Evolutionary conservation across 1,140 invertebrate species (phyloP).

Genomic region (Heliconius himera): DNA sequence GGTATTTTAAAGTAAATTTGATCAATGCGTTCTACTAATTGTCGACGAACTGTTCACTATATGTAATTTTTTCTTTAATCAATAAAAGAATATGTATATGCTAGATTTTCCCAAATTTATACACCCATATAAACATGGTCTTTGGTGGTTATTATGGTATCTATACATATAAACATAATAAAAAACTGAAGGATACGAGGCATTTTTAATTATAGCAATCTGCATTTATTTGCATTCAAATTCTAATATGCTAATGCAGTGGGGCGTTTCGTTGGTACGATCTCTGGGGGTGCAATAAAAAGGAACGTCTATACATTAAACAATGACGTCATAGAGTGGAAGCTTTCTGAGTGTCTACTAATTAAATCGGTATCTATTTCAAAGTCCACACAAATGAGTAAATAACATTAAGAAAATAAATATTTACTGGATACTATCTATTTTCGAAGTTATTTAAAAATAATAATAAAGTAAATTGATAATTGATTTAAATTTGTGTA

Average conservation of each 20-base stretch:
- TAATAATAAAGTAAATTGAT: no score
- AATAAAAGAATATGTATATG: no score
- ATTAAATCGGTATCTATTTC: neutral
- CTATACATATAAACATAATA: neutral
- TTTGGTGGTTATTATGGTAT: no score
- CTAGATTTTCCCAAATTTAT: no score
- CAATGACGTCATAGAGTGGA: neutral
- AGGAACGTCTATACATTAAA: neutral
- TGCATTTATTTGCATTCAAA: neutral
- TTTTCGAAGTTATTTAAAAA: no score
- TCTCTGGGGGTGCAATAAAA: neutral
- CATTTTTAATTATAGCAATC: conserved; percentile 11
- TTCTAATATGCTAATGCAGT: conserved; percentile 6
- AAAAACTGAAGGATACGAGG: neutral
- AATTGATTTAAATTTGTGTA: no score
- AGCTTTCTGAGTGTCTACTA: conserved; percentile 6
- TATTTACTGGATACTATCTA: neutral
- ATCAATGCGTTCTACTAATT: neutral
- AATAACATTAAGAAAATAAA: neutral
- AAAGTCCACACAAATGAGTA: neutral
- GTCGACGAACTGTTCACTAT: neutral
- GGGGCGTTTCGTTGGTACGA: neutral
- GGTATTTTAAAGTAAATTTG: neutral
- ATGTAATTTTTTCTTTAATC: no score
- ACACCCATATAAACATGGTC: no score